Percentiles rank a stretch among this genome's conserved stretches.
Conservation (phyloP, 2,888 invertebrate species). For the Serrognathus titanus region DNA sequence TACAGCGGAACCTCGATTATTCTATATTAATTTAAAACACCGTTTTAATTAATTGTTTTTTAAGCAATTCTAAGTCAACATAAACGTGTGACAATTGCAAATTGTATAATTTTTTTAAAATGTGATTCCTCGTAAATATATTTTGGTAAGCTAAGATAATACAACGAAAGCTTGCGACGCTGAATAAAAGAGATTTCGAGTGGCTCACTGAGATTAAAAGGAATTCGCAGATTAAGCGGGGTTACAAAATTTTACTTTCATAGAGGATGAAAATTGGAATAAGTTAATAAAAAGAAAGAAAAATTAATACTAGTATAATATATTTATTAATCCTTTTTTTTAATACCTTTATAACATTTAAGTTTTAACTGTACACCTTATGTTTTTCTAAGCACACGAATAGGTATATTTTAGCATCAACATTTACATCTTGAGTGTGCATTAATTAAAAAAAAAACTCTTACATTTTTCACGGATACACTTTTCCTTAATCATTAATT, state of each 20-base stretch:
- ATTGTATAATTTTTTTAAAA: too few relatives aligned
- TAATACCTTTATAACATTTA: slow-evolving; percentile 10
- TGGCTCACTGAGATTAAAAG: too few relatives aligned
- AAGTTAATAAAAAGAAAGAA: neutral
- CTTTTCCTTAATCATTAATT: neutral
- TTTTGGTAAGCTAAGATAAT: too few relatives aligned
- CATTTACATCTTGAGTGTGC: slow-evolving; percentile 24
- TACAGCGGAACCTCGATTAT: too few relatives aligned
- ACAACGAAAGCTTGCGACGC: too few relatives aligned
- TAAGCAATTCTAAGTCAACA: too few relatives aligned
- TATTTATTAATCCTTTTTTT: neutral
- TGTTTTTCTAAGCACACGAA: slow-evolving; percentile 20
- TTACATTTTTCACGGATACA: neutral
- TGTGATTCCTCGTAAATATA: too few relatives aligned
- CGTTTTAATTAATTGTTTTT: too few relatives aligned
- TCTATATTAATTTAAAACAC: too few relatives aligned
- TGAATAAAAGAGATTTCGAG: too few relatives aligned
- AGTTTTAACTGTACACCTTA: slow-evolving; percentile 5
- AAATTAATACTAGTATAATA: neutral
- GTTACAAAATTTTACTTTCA: neutral
- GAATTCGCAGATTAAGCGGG: too few relatives aligned
- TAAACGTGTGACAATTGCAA: too few relatives aligned
- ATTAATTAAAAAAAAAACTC: slow-evolving; percentile 1
- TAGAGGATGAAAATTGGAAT: neutral
- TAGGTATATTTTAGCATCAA: slow-evolving; percentile 17